Evolutionary conservation across 2,797 vertebrate genomes (phyloP).

Genomic region (Lepilemur septentrionalis): DNA sequence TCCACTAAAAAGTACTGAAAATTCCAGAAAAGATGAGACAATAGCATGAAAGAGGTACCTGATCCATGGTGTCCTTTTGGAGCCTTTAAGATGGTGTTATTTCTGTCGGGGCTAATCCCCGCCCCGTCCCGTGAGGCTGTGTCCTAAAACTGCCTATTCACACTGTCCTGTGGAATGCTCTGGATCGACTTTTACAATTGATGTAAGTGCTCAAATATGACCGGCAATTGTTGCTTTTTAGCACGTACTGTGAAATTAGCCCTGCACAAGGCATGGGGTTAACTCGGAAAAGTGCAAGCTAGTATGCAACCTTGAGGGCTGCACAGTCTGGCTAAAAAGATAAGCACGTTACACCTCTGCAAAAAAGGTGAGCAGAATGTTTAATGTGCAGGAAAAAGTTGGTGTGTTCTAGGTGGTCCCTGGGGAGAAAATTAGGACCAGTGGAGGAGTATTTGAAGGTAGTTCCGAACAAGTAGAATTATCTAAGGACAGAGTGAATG

Average conservation of each 20-base stretch:
- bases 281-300: neutral
- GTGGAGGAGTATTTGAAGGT: neutral
- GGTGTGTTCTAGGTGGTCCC: neutral
- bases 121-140: fast-evolving
- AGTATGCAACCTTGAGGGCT: neutral
- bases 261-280: fast-evolving
- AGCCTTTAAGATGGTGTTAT: fast-evolving
- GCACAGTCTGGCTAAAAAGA: neutral
- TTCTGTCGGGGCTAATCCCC: fast-evolving
- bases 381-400: neutral
- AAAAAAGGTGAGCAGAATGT: neutral
- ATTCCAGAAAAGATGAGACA: neutral
- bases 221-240: neutral
- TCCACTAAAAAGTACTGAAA: neutral
- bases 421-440: neutral
- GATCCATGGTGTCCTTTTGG: fast-evolving
- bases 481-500: neutral
- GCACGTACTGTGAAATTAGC: neutral
- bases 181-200: neutral
- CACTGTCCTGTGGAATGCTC: neutral
- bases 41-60: neutral
- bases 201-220: neutral
- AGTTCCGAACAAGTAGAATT: neutral
- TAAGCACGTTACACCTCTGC: neutral
- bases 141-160: neutral